Evolutionary conservation across 2,888 invertebrate species (phyloP).

Genomic region (Trilocha varians): DNA sequence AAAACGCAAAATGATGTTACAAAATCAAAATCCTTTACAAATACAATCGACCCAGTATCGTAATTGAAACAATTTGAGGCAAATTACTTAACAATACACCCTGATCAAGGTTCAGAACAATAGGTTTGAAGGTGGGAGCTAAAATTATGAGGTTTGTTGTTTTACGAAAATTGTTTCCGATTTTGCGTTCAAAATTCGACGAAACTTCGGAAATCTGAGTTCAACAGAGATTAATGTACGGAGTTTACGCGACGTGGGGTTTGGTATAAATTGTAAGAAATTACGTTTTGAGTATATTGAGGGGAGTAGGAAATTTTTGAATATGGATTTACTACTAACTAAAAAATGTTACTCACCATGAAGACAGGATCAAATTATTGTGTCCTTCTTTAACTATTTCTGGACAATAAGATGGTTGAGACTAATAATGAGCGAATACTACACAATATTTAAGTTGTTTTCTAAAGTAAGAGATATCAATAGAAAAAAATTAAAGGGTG

Average conservation of each 20-base stretch:
- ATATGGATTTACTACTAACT: too few species aligned
- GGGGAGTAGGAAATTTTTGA: too few species aligned
- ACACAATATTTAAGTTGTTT: too few species aligned
- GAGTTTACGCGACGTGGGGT: constrained; percentile 31
- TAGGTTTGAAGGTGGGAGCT: constrained; percentile 38
- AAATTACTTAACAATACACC: constrained; percentile 10
- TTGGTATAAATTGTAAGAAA: constrained; percentile 1
- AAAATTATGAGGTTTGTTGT: constrained; percentile 61
- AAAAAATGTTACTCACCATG: too few species aligned
- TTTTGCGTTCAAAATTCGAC: constrained; percentile 42
- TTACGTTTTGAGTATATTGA: not conserved
- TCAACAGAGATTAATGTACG: constrained; percentile 56
- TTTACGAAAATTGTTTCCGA: constrained; percentile 61
- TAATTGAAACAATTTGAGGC: constrained; percentile 11
- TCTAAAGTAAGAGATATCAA: too few species aligned
- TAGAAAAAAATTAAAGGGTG: too few species aligned
- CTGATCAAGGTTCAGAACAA: constrained; percentile 26
- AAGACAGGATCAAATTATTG: too few species aligned
- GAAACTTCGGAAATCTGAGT: constrained; percentile 52
- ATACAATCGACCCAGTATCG: constrained; percentile 4
- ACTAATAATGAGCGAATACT: too few species aligned
- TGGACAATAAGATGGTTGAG: too few species aligned
- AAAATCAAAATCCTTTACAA: too few species aligned
- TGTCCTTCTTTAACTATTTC: too few species aligned
- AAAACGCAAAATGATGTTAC: too few species aligned